Conservation (phyloP, 2,888 invertebrate species). For the Archaeoteleia sp. region DNA sequence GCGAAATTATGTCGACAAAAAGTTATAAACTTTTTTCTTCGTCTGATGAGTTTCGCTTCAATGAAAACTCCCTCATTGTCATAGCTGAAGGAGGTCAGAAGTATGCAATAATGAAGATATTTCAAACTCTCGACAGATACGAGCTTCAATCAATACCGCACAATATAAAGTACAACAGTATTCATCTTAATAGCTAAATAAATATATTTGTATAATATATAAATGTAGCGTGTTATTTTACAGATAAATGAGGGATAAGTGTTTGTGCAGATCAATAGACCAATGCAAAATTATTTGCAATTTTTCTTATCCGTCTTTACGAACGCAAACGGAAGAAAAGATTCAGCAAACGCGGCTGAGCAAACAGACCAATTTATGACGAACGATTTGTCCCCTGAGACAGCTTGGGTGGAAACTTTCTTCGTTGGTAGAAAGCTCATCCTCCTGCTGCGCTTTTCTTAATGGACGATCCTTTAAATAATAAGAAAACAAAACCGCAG, state of each 20-base stretch:
- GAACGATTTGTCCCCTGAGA: conserved; percentile 65
- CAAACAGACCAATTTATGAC: conserved; percentile 68
- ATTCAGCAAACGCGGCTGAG: conserved; percentile 54
- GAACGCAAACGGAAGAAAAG: conserved; percentile 45
- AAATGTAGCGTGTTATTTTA: too few species aligned
- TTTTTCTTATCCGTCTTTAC: conserved; percentile 7
- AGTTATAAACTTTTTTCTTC: conserved; percentile 41
- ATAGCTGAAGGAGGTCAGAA: conserved; percentile 38
- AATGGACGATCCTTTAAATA: conserved; percentile 67
- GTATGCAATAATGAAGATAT: conserved; percentile 42
- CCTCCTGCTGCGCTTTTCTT: conserved; percentile 51
- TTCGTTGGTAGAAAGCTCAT: conserved; percentile 54
- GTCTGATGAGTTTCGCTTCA: conserved; percentile 50
- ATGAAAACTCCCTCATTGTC: conserved; percentile 43
- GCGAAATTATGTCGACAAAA: conserved; percentile 45
- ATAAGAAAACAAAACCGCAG: conserved; percentile 64
- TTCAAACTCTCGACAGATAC: conserved; percentile 29
- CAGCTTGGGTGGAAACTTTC: conserved; percentile 56
- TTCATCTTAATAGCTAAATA: conserved; percentile 4
- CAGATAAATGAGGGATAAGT: too few species aligned
- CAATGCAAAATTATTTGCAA: conserved; percentile 30
- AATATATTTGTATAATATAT: conserved; percentile 2
- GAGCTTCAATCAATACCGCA: conserved; percentile 9
- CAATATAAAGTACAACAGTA: conserved; percentile 9
- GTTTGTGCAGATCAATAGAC: too few species aligned